Base-by-base conservation (phyloP, 2,888 invertebrate genomes). In the Pinctada fucata region DNA sequence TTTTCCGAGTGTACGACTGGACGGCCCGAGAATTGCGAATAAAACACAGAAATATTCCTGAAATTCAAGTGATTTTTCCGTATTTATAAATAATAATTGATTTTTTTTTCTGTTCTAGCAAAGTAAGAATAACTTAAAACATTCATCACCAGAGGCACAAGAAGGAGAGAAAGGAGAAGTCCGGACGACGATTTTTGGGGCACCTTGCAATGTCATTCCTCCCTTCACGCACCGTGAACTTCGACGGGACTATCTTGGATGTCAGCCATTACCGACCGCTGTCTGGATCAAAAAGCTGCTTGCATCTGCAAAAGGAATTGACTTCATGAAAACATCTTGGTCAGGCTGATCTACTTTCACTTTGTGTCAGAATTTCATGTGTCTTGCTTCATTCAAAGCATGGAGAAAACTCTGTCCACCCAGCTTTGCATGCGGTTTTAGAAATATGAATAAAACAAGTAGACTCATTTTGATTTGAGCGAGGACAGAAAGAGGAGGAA, bases 251-350 rank as follows among this genome's bases (percentile, higher is more conserved):
- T 93, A 92, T 84, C 88, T 91, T 3, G 93, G 93, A 1, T 94
- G 94, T 81, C 93, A 94, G 85, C 93, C 93, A 82, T 88, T 93
- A 0, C 93, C 93, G 1, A 93, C 93, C 0, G 92, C 92, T 4
- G 87, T 93, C 47, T 93, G 93, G 93, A 82, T 92, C 4, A 88
- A 81, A 50, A 80, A 80, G 51, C 50, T 80, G 16, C 64, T 78
- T 6, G 65, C 74, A 47, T 74, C 74, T 45, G 63, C 72, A 2
- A 64, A 72, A 13, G 72, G 63, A 2, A 48, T 13, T 48, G 72
- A 64, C 16, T 64, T 63, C 31, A 31, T 31, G 31, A 31, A 31
- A 31, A 31, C 31, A 31, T 1, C 31, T 31, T 31, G 31, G 31
- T 31, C 31, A 31, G 31, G 31, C 31, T 31, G 31, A 31, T 31